Percentiles rank a stretch among this genome's conserved stretches.
phyloP scores from a whole-genome alignment of 1,140 invertebrate species.

The Drosophila cardini region DNA sequence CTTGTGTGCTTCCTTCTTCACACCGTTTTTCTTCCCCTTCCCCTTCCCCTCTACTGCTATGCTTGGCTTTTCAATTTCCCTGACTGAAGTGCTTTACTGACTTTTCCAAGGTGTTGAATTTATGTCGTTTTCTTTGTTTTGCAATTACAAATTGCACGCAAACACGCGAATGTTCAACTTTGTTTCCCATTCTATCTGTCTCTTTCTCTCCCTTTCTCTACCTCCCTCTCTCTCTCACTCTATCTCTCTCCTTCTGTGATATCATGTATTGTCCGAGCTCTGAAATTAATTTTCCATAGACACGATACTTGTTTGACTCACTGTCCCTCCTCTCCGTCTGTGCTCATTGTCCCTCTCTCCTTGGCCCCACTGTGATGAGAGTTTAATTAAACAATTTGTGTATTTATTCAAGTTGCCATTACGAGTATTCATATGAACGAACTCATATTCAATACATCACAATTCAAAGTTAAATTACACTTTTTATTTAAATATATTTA shows the following conservation, averaged over 20 bases:
- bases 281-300: conserved; percentile 75
- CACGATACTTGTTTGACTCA: conserved; percentile 48
- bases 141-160: conserved; percentile 63
- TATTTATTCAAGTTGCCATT: conserved; percentile 30
- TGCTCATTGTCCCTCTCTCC: conserved; percentile 21
- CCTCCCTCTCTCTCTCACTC: background rate
- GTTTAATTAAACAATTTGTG: conserved; percentile 77
- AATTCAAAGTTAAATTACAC: conserved; percentile 43
- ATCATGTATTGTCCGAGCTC: conserved; percentile 45
- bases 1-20: background rate
- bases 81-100: conserved; percentile 3
- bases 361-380: conserved; percentile 40
- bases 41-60: background rate
- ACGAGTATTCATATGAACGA: conserved; percentile 39
- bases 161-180: conserved; percentile 60
- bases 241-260: background rate
- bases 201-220: background rate
- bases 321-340: background rate
- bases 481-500: conserved; percentile 10
- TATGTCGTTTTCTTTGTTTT: conserved; percentile 64
- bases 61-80: background rate
- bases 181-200: background rate
- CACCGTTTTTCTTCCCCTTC: background rate
- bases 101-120: conserved; percentile 72
- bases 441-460: conserved; percentile 55